These are phyloP conservation scores for Cataglyphis rosenhaueri DNA, from an alignment of 2,888 invertebrate species.

Conservation along the genomic window DNA sequence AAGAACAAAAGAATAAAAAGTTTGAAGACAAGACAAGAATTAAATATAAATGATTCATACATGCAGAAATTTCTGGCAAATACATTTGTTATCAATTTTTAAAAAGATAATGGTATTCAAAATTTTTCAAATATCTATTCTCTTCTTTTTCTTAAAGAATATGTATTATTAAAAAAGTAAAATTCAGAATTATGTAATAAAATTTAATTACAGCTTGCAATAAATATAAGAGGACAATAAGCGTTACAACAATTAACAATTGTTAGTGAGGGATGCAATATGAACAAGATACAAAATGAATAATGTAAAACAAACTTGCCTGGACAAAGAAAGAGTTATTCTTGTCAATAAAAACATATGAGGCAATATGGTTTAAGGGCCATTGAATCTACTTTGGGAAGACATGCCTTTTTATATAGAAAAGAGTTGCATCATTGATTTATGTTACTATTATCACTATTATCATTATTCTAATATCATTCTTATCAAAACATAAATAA, in stretches of 20 bases:
- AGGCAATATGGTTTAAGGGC: neutral
- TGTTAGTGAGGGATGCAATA: neutral
- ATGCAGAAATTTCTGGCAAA: neutral
- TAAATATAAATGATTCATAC: no score
- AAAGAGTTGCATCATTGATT: neutral
- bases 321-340: constrained; percentile 37
- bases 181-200: neutral
- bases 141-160: neutral
- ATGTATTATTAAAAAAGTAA: neutral
- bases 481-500: constrained; percentile 1
- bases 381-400: constrained; percentile 25
- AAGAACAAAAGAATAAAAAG: neutral
- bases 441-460: neutral
- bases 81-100: neutral
- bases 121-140: neutral
- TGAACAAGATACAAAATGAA: constrained; percentile 10
- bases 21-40: neutral
- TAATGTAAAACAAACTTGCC: constrained; percentile 30
- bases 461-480: neutral
- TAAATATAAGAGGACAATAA: neutral
- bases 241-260: neutral
- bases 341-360: constrained; percentile 16
- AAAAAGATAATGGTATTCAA: no score
- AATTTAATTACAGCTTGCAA: neutral
- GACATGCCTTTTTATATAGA: constrained; percentile 17